phyloP scores from a whole-genome alignment of 2,888 invertebrate genomes.

The Silvanus unidentatus region DNA sequence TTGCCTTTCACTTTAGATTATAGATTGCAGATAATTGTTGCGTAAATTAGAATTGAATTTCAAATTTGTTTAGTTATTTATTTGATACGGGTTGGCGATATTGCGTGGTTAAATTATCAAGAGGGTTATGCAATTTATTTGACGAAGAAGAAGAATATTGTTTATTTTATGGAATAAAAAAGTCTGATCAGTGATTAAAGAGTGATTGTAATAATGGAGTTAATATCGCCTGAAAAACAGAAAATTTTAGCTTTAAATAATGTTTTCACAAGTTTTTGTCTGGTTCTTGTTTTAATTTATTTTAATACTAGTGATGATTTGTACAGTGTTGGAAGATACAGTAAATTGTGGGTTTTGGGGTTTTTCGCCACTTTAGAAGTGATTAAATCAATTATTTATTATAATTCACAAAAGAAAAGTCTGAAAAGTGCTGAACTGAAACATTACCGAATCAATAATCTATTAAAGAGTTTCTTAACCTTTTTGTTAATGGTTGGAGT shows the following conservation, averaged over 20 bases:
- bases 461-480: slow-evolving; percentile 49
- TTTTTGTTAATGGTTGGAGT: slow-evolving; percentile 47
- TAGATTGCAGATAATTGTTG: too few relatives aligned
- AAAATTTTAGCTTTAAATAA: slow-evolving; percentile 23
- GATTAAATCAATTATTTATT: slow-evolving; percentile 43
- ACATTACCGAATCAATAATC: slow-evolving; percentile 17
- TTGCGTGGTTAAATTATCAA: too few relatives aligned
- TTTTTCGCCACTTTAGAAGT: slow-evolving; percentile 49
- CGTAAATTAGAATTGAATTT: too few relatives aligned
- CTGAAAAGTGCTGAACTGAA: slow-evolving; percentile 1
- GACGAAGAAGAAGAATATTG: too few relatives aligned
- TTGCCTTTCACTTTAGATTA: too few relatives aligned
- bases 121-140: too few relatives aligned
- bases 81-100: too few relatives aligned
- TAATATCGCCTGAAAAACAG: slow-evolving; percentile 9
- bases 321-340: slow-evolving; percentile 56
- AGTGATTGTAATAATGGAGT: slow-evolving; percentile 15
- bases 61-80: too few relatives aligned
- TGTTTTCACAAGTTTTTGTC: slow-evolving; percentile 56
- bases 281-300: slow-evolving; percentile 53
- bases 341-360: slow-evolving; percentile 42
- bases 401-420: too few relatives aligned
- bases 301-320: slow-evolving; percentile 54
- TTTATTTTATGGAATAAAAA: too few relatives aligned
- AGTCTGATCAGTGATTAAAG: too few relatives aligned